A percentile compares a stretch with the other conserved stretches of the same genome.
Conservation (phyloP, 2,888 invertebrate genomes). For the Amphiduros pacificus region DNA sequence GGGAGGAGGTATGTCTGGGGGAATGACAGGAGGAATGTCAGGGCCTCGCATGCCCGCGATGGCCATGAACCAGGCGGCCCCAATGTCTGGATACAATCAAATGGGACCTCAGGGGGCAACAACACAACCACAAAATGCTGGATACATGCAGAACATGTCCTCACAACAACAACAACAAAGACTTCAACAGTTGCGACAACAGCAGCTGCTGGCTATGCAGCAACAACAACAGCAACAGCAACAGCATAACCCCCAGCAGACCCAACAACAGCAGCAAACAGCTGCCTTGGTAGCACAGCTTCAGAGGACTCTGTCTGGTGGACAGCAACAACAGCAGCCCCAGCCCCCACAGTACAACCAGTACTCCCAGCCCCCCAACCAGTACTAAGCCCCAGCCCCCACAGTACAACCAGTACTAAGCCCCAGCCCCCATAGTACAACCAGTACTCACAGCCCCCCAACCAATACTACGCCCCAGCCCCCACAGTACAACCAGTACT, state of each 20-base stretch:
- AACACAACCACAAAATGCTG: conserved; percentile 31
- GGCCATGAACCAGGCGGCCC: conserved; percentile 28
- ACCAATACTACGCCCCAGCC: no score
- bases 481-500: no score
- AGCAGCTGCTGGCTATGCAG: conserved; percentile 13
- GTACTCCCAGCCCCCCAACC: no score
- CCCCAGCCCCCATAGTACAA: no score
- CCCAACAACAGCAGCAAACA: conserved; percentile 61
- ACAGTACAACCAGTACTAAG: no score
- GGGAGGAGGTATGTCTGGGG: background rate
- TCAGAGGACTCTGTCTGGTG: conserved; percentile 38
- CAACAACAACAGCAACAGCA: conserved; percentile 35
- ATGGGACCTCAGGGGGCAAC: conserved; percentile 35
- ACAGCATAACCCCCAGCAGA: conserved; percentile 61
- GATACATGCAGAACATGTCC: conserved; percentile 27
- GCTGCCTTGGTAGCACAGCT: conserved; percentile 43
- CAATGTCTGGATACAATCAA: conserved; percentile 44
- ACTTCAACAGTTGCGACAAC: conserved; percentile 61
- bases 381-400: no score
- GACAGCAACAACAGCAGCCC: conserved; percentile 23
- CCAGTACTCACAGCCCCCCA: no score
- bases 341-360: conserved; percentile 29
- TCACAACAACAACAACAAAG: conserved; percentile 47
- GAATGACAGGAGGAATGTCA: conserved; percentile 4
- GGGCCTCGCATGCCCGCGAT: conserved; percentile 11